Percentiles rank a stretch among this genome's conserved stretches.
These are phyloP conservation scores for Sarcophaga caerulescens DNA, from an alignment of 2,888 invertebrate species.

Conservation along the genomic window DNA sequence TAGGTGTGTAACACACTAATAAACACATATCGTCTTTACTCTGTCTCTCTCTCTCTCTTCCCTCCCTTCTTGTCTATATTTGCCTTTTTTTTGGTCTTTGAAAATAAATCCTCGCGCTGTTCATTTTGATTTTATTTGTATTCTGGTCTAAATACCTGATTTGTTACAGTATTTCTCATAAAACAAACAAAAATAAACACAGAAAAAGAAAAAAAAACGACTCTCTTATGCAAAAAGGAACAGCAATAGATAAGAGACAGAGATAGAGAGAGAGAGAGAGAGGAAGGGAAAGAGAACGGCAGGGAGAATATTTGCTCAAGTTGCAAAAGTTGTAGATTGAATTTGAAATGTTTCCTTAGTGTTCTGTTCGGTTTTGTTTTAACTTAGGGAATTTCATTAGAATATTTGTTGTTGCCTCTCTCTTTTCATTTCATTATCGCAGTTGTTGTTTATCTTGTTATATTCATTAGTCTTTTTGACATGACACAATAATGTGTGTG, in stretches of 20 bases:
- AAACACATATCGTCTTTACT: background rate
- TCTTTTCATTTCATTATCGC: no score
- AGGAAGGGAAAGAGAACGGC: background rate
- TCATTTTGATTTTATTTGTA: background rate
- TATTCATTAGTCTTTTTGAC: background rate
- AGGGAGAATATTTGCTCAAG: background rate
- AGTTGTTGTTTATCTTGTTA: background rate
- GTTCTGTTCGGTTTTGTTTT: background rate
- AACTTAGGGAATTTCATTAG: background rate
- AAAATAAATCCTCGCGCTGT: background rate
- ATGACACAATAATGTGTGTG: background rate
- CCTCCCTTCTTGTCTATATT: background rate
- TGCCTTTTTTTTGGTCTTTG: background rate
- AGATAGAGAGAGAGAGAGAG: no score
- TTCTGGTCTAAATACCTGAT: background rate
- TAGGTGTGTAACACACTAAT: slow-evolving; percentile 10
- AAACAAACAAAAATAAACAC: no score
- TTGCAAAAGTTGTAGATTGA: background rate
- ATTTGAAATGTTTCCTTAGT: background rate
- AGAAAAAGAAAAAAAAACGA: no score
- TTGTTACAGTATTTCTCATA: background rate
- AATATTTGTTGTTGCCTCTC: background rate
- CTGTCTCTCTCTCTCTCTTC: background rate
- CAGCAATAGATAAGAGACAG: no score
- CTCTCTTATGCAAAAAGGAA: no score